Evolutionary conservation across 2,888 invertebrate species (phyloP).

Genomic region (Griposia aprilina): DNA sequence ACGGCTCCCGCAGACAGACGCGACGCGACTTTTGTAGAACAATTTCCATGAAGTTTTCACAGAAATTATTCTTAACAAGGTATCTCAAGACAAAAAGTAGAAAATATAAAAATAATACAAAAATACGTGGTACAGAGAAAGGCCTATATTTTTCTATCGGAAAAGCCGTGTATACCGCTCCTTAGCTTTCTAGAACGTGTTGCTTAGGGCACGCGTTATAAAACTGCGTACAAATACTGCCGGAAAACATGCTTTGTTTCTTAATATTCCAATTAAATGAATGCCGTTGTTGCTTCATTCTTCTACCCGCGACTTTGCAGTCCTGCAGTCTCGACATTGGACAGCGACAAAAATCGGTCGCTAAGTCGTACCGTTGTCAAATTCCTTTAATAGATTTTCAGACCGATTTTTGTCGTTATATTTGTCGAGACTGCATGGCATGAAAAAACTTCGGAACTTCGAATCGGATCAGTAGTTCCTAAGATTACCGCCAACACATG

Average conservation of each 20-base stretch:
- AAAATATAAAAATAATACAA: slow-evolving; percentile 29
- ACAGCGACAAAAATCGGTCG: no score
- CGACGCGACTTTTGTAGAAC: no score
- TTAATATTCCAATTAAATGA: background rate
- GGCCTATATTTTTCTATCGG: slow-evolving; percentile 28
- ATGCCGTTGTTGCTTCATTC: background rate
- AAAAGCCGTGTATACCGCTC: slow-evolving; percentile 3
- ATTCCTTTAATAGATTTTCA: no score
- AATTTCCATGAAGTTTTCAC: no score
- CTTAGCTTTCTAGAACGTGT: background rate
- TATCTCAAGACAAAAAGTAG: background rate
- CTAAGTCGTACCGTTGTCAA: no score
- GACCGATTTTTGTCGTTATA: no score
- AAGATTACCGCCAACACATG: background rate
- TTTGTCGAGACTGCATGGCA: no score
- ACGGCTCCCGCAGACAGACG: no score
- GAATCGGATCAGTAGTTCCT: background rate
- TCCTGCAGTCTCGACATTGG: no score
- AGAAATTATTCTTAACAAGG: background rate
- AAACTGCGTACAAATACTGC: background rate
- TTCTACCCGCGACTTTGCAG: background rate
- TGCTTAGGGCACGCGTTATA: slow-evolving; percentile 4
- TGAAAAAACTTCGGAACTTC: no score
- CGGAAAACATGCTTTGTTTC: background rate
- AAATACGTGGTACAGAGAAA: slow-evolving; percentile 11